Evolutionary conservation across 2,113 vertebrate species (phyloP).

Genomic region (Indri indri): DNA sequence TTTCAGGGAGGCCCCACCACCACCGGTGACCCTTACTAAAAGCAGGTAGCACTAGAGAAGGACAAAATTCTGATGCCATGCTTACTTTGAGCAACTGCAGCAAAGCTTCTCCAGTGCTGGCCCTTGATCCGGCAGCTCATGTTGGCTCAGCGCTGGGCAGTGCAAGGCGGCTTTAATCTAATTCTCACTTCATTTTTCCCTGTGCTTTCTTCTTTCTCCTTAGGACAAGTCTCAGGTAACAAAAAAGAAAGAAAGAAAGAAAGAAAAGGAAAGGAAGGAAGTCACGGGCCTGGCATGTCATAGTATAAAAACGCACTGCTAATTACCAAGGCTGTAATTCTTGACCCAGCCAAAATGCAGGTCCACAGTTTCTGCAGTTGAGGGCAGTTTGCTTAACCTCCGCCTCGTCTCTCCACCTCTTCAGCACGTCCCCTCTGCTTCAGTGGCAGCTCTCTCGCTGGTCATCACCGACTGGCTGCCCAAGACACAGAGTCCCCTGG

Average conservation of each 20-base stretch:
- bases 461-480: not conserved
- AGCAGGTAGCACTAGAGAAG: not conserved
- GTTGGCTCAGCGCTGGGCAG: not conserved
- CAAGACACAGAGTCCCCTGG: not conserved
- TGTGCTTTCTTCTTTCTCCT: conserved; percentile 31
- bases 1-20: conserved; percentile 38
- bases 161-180: conserved; percentile 47
- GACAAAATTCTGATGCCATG: not conserved
- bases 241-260: too few species aligned
- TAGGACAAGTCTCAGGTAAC: not conserved
- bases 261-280: fast-evolving
- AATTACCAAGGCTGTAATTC: conserved; percentile 4
- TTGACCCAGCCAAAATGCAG: conserved; percentile 56
- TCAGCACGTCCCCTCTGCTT: not conserved
- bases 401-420: not conserved
- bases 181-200: not conserved
- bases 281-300: not conserved
- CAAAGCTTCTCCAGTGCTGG: conserved; percentile 43
- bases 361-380: conserved; percentile 20
- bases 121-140: conserved; percentile 48
- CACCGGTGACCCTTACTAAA: conserved; percentile 44
- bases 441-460: not conserved
- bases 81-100: conserved; percentile 57
- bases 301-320: conserved; percentile 25
- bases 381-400: conserved; percentile 18